These are phyloP conservation scores for Mystacornis crossleyi DNA, from an alignment of 2,113 vertebrate species.

Conservation along the genomic window DNA sequence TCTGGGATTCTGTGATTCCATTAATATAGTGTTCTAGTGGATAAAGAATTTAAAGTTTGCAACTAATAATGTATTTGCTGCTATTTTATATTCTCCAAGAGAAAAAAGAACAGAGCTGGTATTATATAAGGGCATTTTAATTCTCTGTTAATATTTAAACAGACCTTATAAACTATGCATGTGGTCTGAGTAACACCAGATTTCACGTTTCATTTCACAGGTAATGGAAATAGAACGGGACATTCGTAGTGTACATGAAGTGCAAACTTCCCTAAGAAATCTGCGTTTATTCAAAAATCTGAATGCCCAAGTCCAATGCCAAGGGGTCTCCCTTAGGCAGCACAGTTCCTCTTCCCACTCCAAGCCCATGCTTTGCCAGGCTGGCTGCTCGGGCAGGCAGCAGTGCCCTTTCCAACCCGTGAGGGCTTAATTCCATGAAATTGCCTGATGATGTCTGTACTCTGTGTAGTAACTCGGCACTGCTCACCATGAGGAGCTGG, in stretches of 20 bases:
- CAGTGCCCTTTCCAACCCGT: neutral
- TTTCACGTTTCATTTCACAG: neutral
- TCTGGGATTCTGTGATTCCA: neutral
- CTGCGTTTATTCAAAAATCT: neutral
- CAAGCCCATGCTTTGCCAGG: neutral
- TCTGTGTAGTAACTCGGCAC: neutral
- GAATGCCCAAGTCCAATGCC: neutral
- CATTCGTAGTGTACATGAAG: rapidly evolving
- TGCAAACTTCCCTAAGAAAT: neutral
- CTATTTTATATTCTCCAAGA: neutral
- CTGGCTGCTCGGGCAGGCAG: neutral
- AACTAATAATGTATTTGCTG: neutral
- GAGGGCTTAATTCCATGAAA: neutral
- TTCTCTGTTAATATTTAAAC: neutral
- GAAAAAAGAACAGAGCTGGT: neutral
- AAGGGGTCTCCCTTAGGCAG: neutral
- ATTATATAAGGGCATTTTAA: neutral
- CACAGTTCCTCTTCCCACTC: too few relatives aligned
- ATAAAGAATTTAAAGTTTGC: neutral
- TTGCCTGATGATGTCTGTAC: too few relatives aligned
- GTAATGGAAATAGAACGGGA: neutral
- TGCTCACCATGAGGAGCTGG: neutral
- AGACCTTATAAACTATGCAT: neutral
- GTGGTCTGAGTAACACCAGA: neutral
- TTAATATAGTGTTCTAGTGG: neutral